A percentile compares a stretch with the other conserved stretches of the same genome.
phyloP scores from a whole-genome alignment of 2,797 vertebrate species.

The Argentina silus region DNA sequence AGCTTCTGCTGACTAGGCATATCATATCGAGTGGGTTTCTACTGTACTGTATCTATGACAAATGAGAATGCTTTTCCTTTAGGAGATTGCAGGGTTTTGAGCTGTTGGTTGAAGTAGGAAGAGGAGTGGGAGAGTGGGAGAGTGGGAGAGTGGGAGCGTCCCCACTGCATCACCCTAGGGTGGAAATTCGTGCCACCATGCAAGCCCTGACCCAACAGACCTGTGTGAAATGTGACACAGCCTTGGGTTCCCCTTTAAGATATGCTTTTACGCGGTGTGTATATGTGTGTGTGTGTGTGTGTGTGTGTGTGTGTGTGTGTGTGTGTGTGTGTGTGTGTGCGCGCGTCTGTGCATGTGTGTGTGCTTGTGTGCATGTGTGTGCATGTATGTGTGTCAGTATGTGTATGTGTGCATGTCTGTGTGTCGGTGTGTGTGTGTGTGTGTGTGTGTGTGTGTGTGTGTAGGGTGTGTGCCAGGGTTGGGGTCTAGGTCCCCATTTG shows the following conservation, averaged over 20 bases:
- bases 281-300: constrained; percentile 2
- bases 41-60: too few relatives aligned
- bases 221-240: constrained; percentile 73
- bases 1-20: too few relatives aligned
- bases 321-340: constrained; percentile 4
- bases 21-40: too few relatives aligned
- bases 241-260: constrained; percentile 81
- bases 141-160: not conserved
- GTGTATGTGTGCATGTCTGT: constrained; percentile 12
- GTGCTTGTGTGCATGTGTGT: constrained; percentile 2
- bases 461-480: constrained; percentile 4
- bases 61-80: too few relatives aligned
- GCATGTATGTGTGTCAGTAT: constrained; percentile 7
- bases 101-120: not conserved
- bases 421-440: constrained; percentile 3
- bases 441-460: constrained; percentile 12
- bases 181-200: constrained; percentile 75
- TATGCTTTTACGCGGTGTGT: constrained; percentile 42
- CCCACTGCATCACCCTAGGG: constrained; percentile 38
- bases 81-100: too few relatives aligned
- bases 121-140: constrained; percentile 38
- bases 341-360: not conserved
- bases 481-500: constrained; percentile 65
- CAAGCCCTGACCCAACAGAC: constrained; percentile 66
- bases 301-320: constrained; percentile 17